A percentile compares a stretch with the other conserved stretches of the same genome.
phyloP scores from a whole-genome alignment of 1,140 invertebrate genomes.

The Psix sp. region DNA sequence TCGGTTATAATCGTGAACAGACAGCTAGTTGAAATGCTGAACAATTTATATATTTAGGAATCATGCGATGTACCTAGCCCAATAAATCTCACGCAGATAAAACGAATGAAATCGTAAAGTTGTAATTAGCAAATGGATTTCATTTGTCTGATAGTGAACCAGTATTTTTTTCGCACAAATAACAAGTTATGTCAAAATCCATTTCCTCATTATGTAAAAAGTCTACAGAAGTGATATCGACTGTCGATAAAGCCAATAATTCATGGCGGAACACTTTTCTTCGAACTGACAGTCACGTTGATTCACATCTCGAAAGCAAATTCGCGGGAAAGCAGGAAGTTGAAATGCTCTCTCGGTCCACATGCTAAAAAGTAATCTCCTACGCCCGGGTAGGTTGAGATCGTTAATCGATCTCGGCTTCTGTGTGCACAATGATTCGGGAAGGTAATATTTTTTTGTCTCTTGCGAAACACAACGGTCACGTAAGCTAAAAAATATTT shows the following conservation, averaged over 20 bases:
- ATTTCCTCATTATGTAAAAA: conserved; percentile 24
- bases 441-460: background rate
- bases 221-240: conserved; percentile 4
- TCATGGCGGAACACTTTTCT: conserved; percentile 34
- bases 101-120: too few species aligned
- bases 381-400: conserved; percentile 16
- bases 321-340: conserved; percentile 47
- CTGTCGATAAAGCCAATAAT: conserved; percentile 28
- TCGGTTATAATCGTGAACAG: too few species aligned
- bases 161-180: too few species aligned
- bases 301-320: conserved; percentile 44
- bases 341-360: conserved; percentile 13
- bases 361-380: conserved; percentile 20
- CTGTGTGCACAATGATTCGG: conserved; percentile 17
- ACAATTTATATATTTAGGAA: too few species aligned
- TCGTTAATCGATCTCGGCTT: conserved; percentile 28
- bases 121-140: too few species aligned
- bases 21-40: too few species aligned
- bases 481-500: conserved; percentile 17
- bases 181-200: background rate
- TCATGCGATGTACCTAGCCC: too few species aligned
- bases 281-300: conserved; percentile 17
- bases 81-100: too few species aligned
- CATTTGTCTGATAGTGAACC: background rate
- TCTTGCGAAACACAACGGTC: conserved; percentile 7